Conservation (phyloP, 1,140 invertebrate species). For the Calliphora vicina region DNA sequence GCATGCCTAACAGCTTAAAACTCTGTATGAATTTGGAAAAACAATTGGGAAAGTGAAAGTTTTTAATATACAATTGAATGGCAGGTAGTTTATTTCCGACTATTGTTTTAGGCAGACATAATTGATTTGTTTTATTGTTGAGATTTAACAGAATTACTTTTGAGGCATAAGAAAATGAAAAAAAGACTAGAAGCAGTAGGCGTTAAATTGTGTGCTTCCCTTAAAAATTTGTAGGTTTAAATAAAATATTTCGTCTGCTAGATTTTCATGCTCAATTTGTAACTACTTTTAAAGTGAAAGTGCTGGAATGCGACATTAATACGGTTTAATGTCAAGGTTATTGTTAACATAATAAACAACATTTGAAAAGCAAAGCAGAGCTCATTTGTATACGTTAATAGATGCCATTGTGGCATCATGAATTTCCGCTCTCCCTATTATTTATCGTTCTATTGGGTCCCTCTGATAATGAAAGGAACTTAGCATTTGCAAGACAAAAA, state of each 20-base stretch:
- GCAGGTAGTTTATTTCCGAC: neutral
- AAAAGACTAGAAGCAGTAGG: neutral
- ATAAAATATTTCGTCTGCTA: neutral
- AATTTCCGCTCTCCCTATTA: too few species aligned
- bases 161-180: neutral
- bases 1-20: neutral
- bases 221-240: neutral
- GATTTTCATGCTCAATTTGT: neutral
- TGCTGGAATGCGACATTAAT: neutral
- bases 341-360: too few species aligned
- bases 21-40: neutral
- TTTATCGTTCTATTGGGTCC: too few species aligned
- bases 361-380: too few species aligned
- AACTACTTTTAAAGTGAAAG: slow-evolving; percentile 2
- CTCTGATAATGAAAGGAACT: too few species aligned
- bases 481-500: too few species aligned
- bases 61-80: neutral
- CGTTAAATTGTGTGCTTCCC: neutral
- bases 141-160: neutral
- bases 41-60: neutral
- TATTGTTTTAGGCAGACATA: neutral
- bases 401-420: too few species aligned
- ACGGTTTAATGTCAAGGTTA: too few species aligned
- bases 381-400: too few species aligned
- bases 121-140: slow-evolving; percentile 2